Percentiles rank a stretch among this genome's conserved stretches.
These are phyloP conservation scores for Pterostichus niger DNA, from an alignment of 2,888 invertebrate species.

Conservation along the genomic window DNA sequence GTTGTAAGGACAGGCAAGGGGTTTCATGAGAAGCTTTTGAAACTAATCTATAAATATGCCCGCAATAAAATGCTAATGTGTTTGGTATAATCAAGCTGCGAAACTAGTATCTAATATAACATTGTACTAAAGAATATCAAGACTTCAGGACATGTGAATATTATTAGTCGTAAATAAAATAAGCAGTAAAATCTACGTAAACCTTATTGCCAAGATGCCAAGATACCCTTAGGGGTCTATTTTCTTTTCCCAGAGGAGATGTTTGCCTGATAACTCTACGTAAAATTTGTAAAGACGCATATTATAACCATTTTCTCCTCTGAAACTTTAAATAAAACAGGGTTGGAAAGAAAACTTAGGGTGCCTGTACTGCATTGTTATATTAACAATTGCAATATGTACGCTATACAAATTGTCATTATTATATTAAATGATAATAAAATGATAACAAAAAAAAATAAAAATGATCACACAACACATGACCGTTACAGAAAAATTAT, in stretches of 20 bases:
- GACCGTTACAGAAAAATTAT: too few relatives aligned
- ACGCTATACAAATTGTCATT: too few relatives aligned
- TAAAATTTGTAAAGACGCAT: conserved; percentile 11
- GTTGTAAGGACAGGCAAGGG: conserved; percentile 2
- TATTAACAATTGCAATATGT: too few relatives aligned
- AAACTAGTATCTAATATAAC: neutral
- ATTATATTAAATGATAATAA: too few relatives aligned
- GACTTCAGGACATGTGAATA: neutral
- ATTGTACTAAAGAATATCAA: conserved; percentile 1
- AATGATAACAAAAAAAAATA: too few relatives aligned
- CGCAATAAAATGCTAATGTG: neutral
- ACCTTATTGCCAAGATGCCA: conserved; percentile 17
- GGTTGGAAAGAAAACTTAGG: neutral
- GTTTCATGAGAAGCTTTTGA: neutral
- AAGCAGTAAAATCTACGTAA: conserved; percentile 42
- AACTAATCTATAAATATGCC: conserved; percentile 25
- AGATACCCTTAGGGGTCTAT: conserved; percentile 2
- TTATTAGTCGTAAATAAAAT: conserved; percentile 22
- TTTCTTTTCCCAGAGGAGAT: conserved; percentile 19
- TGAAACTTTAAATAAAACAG: neutral
- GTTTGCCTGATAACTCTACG: conserved; percentile 6
- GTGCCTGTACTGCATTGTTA: too few relatives aligned
- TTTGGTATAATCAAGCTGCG: neutral
- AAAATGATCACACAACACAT: too few relatives aligned
- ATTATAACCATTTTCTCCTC: conserved; percentile 10